Conservation (phyloP, 2,888 invertebrate species). For the Chrysolina haemoptera region DNA sequence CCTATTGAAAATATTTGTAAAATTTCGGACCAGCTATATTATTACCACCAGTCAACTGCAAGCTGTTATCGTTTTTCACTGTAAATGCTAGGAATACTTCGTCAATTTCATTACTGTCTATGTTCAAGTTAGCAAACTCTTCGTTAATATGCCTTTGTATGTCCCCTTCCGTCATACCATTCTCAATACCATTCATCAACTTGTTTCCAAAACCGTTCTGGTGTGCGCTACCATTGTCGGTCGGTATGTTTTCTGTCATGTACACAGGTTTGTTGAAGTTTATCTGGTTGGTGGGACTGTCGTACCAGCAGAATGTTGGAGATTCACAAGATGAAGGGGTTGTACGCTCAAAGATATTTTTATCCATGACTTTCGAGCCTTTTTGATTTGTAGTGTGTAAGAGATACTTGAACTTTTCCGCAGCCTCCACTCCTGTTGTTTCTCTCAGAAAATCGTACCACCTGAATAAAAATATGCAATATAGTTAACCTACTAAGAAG, state of each 20-base stretch:
- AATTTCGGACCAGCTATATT: slow-evolving; percentile 67
- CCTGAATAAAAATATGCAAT: slow-evolving; percentile 17
- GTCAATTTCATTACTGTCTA: slow-evolving; percentile 58
- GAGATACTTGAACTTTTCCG: slow-evolving; percentile 72
- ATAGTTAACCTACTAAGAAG: not conserved
- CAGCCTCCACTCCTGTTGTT: slow-evolving; percentile 73
- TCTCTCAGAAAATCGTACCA: slow-evolving; percentile 75
- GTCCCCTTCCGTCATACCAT: slow-evolving; percentile 52
- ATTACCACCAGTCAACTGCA: slow-evolving; percentile 67
- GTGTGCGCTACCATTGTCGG: slow-evolving; percentile 28
- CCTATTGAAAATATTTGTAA: slow-evolving; percentile 74
- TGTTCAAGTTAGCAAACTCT: slow-evolving; percentile 64
- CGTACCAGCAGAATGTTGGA: slow-evolving; percentile 64
- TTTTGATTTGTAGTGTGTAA: slow-evolving; percentile 62
- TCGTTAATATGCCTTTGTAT: slow-evolving; percentile 64
- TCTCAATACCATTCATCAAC: slow-evolving; percentile 32
- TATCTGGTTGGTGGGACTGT: slow-evolving; percentile 65
- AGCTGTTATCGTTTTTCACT: slow-evolving; percentile 54
- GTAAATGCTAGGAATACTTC: slow-evolving; percentile 65
- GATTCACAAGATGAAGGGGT: slow-evolving; percentile 59
- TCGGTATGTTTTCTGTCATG: slow-evolving; percentile 58
- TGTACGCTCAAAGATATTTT: slow-evolving; percentile 55
- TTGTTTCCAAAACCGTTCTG: slow-evolving; percentile 35
- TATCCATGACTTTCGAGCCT: slow-evolving; percentile 55
- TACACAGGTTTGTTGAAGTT: slow-evolving; percentile 66